Evolutionary conservation across 2,888 invertebrate species (phyloP).

Genomic region (Conchocele bisecta): DNA sequence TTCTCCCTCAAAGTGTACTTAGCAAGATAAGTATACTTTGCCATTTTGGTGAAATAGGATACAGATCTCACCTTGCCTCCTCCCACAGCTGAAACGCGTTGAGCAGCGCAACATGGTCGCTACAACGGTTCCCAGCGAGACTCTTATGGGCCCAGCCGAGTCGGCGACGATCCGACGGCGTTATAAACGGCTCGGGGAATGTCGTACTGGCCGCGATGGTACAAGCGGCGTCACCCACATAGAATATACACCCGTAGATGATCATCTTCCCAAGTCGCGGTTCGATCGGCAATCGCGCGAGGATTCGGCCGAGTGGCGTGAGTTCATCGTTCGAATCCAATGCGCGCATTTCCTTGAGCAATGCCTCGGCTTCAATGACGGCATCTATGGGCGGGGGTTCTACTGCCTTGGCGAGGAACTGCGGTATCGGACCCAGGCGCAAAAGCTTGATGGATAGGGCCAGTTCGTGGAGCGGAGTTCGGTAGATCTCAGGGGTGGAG

Average conservation of each 20-base stretch:
- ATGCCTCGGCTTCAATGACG: conserved; percentile 97
- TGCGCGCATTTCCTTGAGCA: conserved; percentile 93
- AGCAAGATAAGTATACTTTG: no score
- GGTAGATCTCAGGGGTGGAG: conserved; percentile 98
- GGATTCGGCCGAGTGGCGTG: conserved; percentile 95
- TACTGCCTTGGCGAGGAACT: conserved; percentile 95
- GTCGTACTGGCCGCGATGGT: conserved; percentile 98
- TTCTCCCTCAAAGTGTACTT: no score
- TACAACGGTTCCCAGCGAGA: conserved; percentile 92
- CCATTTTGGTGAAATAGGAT: no score
- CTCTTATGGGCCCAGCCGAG: conserved; percentile 93
- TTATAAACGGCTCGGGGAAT: conserved; percentile 95
- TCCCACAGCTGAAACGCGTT: conserved; percentile 92
- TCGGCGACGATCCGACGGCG: conserved; percentile 85
- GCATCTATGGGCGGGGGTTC: conserved; percentile 99
- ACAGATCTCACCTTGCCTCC: conserved; percentile 82
- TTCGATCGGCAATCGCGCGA: conserved; percentile 97
- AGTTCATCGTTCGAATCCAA: conserved; percentile 93
- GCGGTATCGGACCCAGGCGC: conserved; percentile 94
- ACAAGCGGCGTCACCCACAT: conserved; percentile 93
- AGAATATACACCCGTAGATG: conserved; percentile 94
- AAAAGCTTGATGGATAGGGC: conserved; percentile 95
- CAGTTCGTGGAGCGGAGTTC: conserved; percentile 97
- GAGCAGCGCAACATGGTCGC: conserved; percentile 97
- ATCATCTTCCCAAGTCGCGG: conserved; percentile 98